phyloP scores from a whole-genome alignment of 2,888 invertebrate genomes.

The Tuberolachnus salignus region DNA sequence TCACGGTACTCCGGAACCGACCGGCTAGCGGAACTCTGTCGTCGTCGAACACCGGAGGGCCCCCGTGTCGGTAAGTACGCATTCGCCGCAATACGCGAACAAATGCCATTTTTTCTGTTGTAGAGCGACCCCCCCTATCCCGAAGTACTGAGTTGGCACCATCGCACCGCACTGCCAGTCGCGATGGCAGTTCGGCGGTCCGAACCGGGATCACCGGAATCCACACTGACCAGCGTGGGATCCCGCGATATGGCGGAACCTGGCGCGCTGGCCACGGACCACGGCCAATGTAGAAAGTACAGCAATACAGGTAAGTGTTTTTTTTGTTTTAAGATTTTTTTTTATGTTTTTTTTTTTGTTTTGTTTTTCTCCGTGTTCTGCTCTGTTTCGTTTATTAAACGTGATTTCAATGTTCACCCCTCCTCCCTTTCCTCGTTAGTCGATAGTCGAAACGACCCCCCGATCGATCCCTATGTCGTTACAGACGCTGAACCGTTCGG shows the following conservation, averaged over 20 bases:
- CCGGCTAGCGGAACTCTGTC: not conserved
- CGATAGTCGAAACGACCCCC: not conserved
- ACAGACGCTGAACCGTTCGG: not conserved
- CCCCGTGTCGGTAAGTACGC: not conserved
- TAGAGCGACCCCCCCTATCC: not conserved
- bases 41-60: no score
- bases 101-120: not conserved
- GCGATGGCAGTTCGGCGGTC: conserved; percentile 22
- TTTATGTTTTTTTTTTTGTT: not conserved
- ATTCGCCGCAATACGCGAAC: not conserved
- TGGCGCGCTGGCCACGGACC: not conserved
- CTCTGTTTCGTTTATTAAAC: conserved; percentile 2
- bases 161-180: not conserved
- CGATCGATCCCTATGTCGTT: not conserved
- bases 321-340: no score
- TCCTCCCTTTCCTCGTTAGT: not conserved
- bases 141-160: not conserved
- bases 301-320: conserved; percentile 42
- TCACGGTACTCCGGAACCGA: not conserved
- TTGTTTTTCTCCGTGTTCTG: not conserved
- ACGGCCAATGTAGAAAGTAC: not conserved
- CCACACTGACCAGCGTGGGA: not conserved
- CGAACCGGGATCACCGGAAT: not conserved
- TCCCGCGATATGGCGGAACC: not conserved
- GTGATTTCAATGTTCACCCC: conserved; percentile 26